Conservation (phyloP, 2,797 vertebrate species). For the Anguilla obscura region DNA sequence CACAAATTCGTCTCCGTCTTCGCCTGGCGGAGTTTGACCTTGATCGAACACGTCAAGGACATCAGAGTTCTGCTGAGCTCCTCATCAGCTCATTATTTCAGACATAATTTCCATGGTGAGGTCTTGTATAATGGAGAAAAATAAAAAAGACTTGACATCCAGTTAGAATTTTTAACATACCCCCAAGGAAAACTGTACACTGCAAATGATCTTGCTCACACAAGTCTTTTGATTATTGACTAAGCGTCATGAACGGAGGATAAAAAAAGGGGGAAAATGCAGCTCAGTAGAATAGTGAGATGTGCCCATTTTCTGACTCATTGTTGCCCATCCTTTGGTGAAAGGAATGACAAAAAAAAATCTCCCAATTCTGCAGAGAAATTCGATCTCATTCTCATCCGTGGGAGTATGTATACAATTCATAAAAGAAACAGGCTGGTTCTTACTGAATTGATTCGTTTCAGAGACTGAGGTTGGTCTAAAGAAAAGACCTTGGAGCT, state of each 20-base stretch:
- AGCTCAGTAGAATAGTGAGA: neutral
- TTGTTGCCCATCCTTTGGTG: neutral
- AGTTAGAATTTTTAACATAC: neutral
- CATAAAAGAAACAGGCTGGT: neutral
- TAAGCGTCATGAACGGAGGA: neutral
- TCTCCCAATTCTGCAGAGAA: neutral
- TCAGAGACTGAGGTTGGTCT: neutral
- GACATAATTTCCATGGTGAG: neutral
- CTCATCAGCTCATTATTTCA: neutral
- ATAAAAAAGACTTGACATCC: neutral
- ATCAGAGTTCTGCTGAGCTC: neutral
- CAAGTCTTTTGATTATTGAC: neutral
- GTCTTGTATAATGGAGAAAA: neutral
- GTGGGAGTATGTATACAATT: neutral
- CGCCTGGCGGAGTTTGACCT: conserved; percentile 23
- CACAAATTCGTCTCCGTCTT: neutral
- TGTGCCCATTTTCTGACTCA: neutral
- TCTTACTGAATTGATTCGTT: neutral
- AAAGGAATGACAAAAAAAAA: neutral
- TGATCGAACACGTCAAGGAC: conserved; percentile 5
- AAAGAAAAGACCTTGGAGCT: conserved; percentile 11
- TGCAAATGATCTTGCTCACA: conserved; percentile 13
- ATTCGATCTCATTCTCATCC: neutral
- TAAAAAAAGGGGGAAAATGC: neutral
- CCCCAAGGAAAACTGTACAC: conserved; percentile 19